Evolutionary conservation across 2,113 vertebrate genomes (phyloP).

Genomic region (Numida meleagris): DNA sequence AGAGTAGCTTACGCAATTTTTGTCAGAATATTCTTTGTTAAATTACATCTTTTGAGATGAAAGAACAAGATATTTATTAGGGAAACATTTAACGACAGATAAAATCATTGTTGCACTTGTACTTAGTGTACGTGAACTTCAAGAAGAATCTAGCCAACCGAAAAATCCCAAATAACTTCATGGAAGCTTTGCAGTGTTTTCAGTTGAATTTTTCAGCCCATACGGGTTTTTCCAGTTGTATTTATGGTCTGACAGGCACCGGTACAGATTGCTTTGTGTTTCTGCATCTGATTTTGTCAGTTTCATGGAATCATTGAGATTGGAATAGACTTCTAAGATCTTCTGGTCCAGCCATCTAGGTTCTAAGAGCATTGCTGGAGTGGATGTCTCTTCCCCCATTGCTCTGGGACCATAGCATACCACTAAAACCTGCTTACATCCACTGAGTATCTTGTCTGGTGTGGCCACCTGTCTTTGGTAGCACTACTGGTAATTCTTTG

Average conservation of each 20-base stretch:
- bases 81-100: background rate
- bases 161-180: background rate
- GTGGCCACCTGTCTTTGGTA: background rate
- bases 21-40: too few relatives aligned
- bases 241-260: background rate
- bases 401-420: background rate
- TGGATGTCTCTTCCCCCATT: background rate
- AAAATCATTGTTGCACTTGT: background rate
- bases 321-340: too few relatives aligned
- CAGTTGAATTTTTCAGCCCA: background rate
- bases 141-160: background rate
- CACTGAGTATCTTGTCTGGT: background rate
- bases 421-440: background rate
- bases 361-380: background rate
- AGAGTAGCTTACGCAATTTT: too few relatives aligned
- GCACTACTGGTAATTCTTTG: background rate
- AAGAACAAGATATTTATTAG: background rate
- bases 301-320: too few relatives aligned
- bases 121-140: background rate
- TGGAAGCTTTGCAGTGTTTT: background rate
- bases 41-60: background rate
- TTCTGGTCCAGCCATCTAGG: too few relatives aligned
- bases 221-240: background rate
- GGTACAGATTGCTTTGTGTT: background rate
- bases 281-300: accelerated